Percentiles rank a stretch among this genome's conserved stretches.
Evolutionary conservation across 1,140 invertebrate genomes (phyloP).

Genomic region (Nymphalis io): DNA sequence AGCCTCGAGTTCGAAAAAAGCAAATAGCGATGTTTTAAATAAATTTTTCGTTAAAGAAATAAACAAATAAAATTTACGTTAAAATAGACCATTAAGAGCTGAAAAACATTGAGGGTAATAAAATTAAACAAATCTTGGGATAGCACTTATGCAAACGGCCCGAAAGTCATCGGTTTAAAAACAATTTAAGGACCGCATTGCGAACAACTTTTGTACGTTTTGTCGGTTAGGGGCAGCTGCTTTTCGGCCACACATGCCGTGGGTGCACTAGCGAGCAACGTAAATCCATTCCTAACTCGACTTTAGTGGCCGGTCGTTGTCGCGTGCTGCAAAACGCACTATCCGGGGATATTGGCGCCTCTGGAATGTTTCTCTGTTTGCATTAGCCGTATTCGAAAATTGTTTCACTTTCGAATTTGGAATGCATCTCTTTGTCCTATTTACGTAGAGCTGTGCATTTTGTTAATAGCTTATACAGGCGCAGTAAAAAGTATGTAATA

Average conservation of each 20-base stretch:
- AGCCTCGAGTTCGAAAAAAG: too few species aligned
- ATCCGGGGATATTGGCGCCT: constrained; percentile 55
- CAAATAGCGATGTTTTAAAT: too few species aligned
- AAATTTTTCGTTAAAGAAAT: not conserved
- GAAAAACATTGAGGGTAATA: constrained; percentile 14
- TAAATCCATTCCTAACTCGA: constrained; percentile 78
- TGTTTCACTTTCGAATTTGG: constrained; percentile 36
- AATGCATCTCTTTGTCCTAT: constrained; percentile 32
- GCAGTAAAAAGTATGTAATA: not conserved
- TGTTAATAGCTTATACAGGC: not conserved
- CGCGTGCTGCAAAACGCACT: constrained; percentile 56
- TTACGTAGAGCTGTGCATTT: not conserved
- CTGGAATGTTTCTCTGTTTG: constrained; percentile 50
- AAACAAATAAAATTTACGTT: constrained; percentile 6
- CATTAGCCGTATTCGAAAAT: constrained; percentile 46
- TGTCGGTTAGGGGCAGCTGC: constrained; percentile 54
- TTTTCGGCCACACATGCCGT: constrained; percentile 45
- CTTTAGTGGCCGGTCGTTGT: constrained; percentile 67
- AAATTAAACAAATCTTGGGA: constrained; percentile 36
- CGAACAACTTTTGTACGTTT: constrained; percentile 73
- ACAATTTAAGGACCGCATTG: constrained; percentile 65
- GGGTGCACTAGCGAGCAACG: constrained; percentile 50
- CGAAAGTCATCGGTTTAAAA: constrained; percentile 43
- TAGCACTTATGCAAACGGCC: constrained; percentile 35
- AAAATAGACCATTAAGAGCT: constrained; percentile 13